Base-by-base conservation (phyloP, 1,140 invertebrate species). In the Rhynchophorus ferrugineus region DNA sequence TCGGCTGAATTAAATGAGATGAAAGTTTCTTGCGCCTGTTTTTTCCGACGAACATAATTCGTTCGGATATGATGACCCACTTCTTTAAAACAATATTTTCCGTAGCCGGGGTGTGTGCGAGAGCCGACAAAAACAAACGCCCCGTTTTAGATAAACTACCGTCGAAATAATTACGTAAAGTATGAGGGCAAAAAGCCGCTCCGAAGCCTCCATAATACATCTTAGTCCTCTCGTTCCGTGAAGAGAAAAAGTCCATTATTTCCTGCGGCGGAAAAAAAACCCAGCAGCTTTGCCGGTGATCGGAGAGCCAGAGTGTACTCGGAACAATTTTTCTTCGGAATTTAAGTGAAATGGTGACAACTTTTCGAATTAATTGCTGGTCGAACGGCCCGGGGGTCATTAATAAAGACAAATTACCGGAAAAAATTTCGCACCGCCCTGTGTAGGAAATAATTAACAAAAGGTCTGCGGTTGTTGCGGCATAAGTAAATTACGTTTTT, bases 61-160 rank as follows among this genome's bases (percentile, higher is more conserved):
- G n/a, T n/a, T n/a, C n/a, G n/a, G n/a, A n/a, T n/a, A n/a, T n/a
- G n/a, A n/a, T n/a, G n/a, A n/a, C n/a, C n/a, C n/a, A n/a, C n/a
- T n/a, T n/a, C n/a, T n/a, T n/a, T n/a, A n/a, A 17, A 22, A 39
- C 21, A 49, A 49, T 36, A 49, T 49, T 36, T 38, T 49, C 46
- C 38, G 35, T 38, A 33, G 35, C 6, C 29, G 41, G 18, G 37
- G 46, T 29, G 24, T 5, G 11, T 29, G 24, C 24, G 5, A 11
- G 24, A 11, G 24, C 24, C n/a, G n/a, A 29, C 11, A 29, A 29
- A 29, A 29, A 29, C 24, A 29, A 29, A 29, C 24, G 11, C 5
- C 24, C 5, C 24, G 24, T 29, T 29, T 29, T 29, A 29, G 24
- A 29, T 29, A 29, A 29, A 29, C 24, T 29, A 29, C 24, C 24